Evolutionary conservation across 1,140 invertebrate species (phyloP).

Genomic region (Sinella curviseta): DNA sequence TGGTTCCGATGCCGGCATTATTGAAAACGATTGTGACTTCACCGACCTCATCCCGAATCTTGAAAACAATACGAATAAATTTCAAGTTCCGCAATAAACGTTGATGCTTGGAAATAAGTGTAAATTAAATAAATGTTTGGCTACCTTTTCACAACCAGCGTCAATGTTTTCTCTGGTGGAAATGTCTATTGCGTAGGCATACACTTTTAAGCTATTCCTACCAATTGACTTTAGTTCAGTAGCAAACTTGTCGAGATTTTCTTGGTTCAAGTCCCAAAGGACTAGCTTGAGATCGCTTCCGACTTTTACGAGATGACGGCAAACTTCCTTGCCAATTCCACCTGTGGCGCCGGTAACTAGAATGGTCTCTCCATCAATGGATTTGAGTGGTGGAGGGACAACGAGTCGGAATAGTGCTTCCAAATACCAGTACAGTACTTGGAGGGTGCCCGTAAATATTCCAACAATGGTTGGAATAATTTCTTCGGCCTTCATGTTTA

Average conservation of each 20-base stretch:
- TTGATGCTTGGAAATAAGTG: background rate
- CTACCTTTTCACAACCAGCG: background rate
- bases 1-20: background rate
- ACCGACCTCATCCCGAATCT: background rate
- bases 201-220: background rate
- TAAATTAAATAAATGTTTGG: background rate
- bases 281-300: background rate
- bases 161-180: conserved; percentile 12
- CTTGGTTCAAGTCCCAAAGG: background rate
- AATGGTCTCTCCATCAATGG: conserved; percentile 7
- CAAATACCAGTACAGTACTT: background rate
- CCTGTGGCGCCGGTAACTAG: background rate
- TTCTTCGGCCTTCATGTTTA: too few relatives aligned
- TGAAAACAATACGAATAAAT: background rate
- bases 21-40: background rate
- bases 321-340: conserved; percentile 17
- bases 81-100: too few relatives aligned
- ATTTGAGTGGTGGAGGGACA: background rate
- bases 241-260: background rate
- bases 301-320: background rate
- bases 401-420: background rate
- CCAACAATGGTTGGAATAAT: background rate
- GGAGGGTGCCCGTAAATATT: background rate
- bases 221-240: background rate
- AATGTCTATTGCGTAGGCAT: background rate